These are phyloP conservation scores for Typhlomys cinereus DNA, from an alignment of 2,113 vertebrate species.

Conservation along the genomic window DNA sequence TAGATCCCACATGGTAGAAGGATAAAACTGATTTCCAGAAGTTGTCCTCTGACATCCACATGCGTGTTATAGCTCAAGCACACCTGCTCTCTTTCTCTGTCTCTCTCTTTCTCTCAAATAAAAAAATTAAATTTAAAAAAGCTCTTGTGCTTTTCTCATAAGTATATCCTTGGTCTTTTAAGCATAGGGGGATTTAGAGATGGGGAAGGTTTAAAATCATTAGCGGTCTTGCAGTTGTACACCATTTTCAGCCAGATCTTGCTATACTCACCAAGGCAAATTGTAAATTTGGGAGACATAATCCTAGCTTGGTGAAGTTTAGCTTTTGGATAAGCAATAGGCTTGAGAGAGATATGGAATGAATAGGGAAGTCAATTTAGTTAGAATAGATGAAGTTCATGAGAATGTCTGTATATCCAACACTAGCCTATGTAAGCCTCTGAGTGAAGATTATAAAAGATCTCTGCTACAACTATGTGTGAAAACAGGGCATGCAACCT, in stretches of 20 bases:
- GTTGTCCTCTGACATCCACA: no score
- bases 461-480: not conserved
- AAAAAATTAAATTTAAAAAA: no score
- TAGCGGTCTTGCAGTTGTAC: not conserved
- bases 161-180: not conserved
- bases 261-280: not conserved
- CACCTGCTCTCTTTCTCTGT: no score
- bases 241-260: not conserved
- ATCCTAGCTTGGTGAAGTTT: not conserved
- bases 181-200: not conserved
- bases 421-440: not conserved
- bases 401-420: not conserved
- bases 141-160: not conserved
- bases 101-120: no score
- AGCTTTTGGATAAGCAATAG: not conserved
- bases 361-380: not conserved
- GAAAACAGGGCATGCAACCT: not conserved
- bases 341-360: not conserved
- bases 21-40: no score
- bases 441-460: not conserved
- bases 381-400: not conserved
- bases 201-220: not conserved
- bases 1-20: no score
- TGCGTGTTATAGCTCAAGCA: no score
- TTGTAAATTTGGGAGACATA: not conserved